Conservation (phyloP, 2,113 vertebrate genomes). For the Pogona vitticeps region DNA sequence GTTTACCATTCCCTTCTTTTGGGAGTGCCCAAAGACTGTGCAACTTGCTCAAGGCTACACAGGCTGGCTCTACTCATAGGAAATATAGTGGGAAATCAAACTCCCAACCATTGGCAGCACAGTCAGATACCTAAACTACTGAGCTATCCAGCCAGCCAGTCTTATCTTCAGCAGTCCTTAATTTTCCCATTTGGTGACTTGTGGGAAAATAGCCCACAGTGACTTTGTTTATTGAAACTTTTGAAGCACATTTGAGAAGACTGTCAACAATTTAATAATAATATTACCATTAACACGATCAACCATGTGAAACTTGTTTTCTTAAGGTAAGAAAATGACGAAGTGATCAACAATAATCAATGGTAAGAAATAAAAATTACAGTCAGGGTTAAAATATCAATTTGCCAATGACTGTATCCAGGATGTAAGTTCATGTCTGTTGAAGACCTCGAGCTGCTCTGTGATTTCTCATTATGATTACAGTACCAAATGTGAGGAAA, state of each 20-base stretch:
- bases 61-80: too few relatives aligned
- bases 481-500: not conserved
- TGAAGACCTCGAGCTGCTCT: not conserved
- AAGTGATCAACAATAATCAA: not conserved
- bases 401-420: not conserved
- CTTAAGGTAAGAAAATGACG: too few relatives aligned
- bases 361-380: not conserved
- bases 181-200: not conserved
- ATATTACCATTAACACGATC: not conserved
- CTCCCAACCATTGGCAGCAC: too few relatives aligned
- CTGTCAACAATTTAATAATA: not conserved
- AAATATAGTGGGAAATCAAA: too few relatives aligned
- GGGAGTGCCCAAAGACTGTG: too few relatives aligned
- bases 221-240: not conserved
- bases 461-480: not conserved
- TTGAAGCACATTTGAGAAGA: not conserved
- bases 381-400: not conserved
- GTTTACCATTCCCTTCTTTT: too few relatives aligned
- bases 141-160: too few relatives aligned
- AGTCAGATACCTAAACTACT: too few relatives aligned
- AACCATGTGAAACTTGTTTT: too few relatives aligned
- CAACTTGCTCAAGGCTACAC: too few relatives aligned
- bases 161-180: not conserved
- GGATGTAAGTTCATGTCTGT: not conserved
- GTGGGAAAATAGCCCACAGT: not conserved